Evolutionary conservation across 2,113 vertebrate species (phyloP).

Genomic region (Lamprotornis superbus): DNA sequence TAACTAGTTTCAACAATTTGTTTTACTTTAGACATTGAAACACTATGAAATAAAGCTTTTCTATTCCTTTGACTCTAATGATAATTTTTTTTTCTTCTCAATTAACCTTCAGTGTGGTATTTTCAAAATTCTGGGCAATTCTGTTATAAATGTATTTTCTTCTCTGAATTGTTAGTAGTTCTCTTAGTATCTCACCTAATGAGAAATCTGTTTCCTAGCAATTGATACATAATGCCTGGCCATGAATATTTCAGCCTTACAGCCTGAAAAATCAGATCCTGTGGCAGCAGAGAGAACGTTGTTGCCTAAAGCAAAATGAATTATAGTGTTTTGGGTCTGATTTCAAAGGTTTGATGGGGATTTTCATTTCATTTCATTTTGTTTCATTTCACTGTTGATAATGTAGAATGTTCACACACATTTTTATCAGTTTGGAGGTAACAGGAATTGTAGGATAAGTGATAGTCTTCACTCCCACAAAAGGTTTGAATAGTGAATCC

Average conservation of each 20-base stretch:
- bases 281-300: not conserved
- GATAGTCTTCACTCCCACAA: not conserved
- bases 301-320: not conserved
- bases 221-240: not conserved
- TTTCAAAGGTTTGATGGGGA: not conserved
- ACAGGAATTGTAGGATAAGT: not conserved
- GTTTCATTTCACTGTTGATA: not conserved
- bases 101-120: not conserved
- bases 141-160: not conserved
- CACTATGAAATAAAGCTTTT: not conserved
- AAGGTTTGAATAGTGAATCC: not conserved
- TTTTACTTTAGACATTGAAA: not conserved
- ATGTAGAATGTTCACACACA: not conserved
- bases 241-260: not conserved
- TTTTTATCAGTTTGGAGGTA: not conserved
- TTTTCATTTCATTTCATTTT: not conserved
- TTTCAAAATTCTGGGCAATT: not conserved
- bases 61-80: not conserved
- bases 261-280: not conserved
- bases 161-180: not conserved
- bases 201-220: not conserved
- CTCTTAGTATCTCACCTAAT: not conserved
- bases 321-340: not conserved
- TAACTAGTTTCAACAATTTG: not conserved
- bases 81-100: not conserved